Evolutionary conservation across 2,113 vertebrate genomes (phyloP).

Genomic region (Cebidichthys violaceus): DNA sequence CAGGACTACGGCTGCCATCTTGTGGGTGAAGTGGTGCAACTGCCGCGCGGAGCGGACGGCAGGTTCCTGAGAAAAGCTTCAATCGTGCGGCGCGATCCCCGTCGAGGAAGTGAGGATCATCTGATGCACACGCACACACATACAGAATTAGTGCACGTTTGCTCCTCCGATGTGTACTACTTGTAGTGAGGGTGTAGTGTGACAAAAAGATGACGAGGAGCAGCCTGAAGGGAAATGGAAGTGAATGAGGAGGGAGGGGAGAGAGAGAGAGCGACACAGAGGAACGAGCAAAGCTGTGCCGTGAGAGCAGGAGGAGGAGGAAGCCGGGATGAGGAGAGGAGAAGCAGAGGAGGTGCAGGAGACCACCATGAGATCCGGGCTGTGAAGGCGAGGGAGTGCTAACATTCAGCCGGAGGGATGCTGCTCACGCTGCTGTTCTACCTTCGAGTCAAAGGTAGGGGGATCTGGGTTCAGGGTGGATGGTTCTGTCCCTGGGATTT

Average conservation of each 20-base stretch:
- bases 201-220: conserved; percentile 23
- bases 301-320: conserved; percentile 31
- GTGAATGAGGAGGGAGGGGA: conserved; percentile 21
- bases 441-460: conserved; percentile 83
- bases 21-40: conserved; percentile 52
- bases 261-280: conserved; percentile 23
- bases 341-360: conserved; percentile 40
- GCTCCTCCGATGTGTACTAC: not conserved
- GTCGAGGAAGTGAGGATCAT: not conserved
- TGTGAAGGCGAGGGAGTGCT: conserved; percentile 36
- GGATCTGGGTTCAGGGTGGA: not conserved
- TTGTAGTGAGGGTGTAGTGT: conserved; percentile 13
- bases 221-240: conserved; percentile 15
- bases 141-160: conserved; percentile 15
- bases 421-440: conserved; percentile 83
- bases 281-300: conserved; percentile 16
- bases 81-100: conserved; percentile 15
- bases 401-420: conserved; percentile 69
- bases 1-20: conserved; percentile 67
- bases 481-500: not conserved
- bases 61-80: not conserved
- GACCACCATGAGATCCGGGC: conserved; percentile 36
- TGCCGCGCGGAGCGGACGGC: conserved; percentile 17
- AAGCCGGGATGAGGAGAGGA: conserved; percentile 38
- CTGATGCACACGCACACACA: conserved; percentile 1